Conservation (phyloP, 2,797 vertebrate species). For the Neopelma chrysocephalum region DNA sequence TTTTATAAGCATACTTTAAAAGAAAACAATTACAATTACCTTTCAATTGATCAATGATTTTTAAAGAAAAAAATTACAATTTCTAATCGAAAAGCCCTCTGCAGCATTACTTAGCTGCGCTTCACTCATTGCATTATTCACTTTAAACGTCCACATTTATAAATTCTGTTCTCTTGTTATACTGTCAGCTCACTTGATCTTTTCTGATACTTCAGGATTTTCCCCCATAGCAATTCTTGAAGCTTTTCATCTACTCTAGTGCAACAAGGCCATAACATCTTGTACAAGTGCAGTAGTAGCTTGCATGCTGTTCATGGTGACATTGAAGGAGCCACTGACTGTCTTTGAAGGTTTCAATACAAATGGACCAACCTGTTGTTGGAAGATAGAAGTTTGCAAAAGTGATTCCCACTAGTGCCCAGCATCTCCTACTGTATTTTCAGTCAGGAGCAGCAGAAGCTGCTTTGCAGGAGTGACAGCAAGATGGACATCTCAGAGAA, state of each 20-base stretch:
- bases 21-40: not conserved
- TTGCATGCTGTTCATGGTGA: not conserved
- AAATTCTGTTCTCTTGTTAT: not conserved
- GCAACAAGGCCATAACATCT: not conserved
- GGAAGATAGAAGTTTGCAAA: not conserved
- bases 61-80: not conserved
- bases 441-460: not conserved
- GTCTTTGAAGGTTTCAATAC: not conserved
- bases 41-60: not conserved
- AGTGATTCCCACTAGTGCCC: not conserved
- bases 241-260: not conserved
- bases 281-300: not conserved
- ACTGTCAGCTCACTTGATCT: not conserved
- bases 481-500: not conserved
- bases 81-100: not conserved
- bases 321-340: not conserved
- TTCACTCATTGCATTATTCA: not conserved
- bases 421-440: not conserved
- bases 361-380: not conserved
- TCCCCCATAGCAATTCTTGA: not conserved
- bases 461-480: not conserved
- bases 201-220: not conserved
- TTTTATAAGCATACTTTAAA: not conserved
- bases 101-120: not conserved
- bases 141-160: not conserved